phyloP scores from a whole-genome alignment of 2,113 vertebrate species.

The Labrus mixtus region DNA sequence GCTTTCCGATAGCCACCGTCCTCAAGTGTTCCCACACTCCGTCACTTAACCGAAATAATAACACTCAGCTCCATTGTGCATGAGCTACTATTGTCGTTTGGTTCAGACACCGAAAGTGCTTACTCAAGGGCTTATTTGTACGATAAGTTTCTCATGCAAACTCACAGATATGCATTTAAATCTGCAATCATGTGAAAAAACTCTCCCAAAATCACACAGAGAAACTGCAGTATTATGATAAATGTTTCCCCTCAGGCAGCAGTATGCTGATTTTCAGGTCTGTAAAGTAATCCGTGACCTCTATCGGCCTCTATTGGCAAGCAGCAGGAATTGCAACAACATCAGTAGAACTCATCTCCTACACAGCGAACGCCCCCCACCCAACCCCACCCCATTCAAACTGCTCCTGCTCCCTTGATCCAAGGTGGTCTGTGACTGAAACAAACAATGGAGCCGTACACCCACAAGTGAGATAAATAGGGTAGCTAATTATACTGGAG shows the following conservation, averaged over 20 bases:
- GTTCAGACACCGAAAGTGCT: slow-evolving; percentile 17
- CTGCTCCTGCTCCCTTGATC: slow-evolving; percentile 41
- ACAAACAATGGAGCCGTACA: slow-evolving; percentile 59
- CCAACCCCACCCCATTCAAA: neutral
- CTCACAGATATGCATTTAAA: slow-evolving; percentile 17
- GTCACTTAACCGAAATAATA: slow-evolving; percentile 52
- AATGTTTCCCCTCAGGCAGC: slow-evolving; percentile 46
- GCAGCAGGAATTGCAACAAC: slow-evolving; percentile 50
- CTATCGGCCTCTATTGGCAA: slow-evolving; percentile 62
- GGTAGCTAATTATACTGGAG: slow-evolving; percentile 66
- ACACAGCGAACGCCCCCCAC: slow-evolving; percentile 10
- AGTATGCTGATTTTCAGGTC: slow-evolving; percentile 60
- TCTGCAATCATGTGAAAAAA: neutral
- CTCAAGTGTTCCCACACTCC: slow-evolving; percentile 71
- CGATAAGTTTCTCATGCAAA: neutral
- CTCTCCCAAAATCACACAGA: neutral
- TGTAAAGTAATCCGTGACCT: slow-evolving; percentile 68
- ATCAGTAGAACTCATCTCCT: slow-evolving; percentile 58
- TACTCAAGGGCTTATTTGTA: slow-evolving; percentile 27
- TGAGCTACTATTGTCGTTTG: slow-evolving; percentile 41
- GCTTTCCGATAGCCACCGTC: slow-evolving; percentile 51
- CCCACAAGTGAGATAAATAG: slow-evolving; percentile 70
- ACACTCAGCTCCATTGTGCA: slow-evolving; percentile 46
- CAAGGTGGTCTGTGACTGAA: slow-evolving; percentile 60
- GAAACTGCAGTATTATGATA: slow-evolving; percentile 40